These are phyloP conservation scores for Apistogramma diplotaenia DNA, from an alignment of 2,113 vertebrate genomes.

Conservation along the genomic window DNA sequence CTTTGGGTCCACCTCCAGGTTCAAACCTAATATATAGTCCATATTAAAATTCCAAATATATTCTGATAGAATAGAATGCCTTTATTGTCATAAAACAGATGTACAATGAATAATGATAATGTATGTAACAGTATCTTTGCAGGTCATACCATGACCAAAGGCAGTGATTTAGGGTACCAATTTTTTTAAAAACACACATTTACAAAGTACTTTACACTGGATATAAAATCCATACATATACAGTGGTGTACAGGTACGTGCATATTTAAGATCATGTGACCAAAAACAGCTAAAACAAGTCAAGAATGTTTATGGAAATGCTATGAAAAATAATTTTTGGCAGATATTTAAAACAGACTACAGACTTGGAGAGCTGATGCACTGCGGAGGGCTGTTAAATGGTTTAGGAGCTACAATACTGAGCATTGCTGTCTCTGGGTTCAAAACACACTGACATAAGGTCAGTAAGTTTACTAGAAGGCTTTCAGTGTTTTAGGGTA, in stretches of 20 bases:
- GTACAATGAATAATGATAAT: too few species aligned
- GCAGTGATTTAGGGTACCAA: too few species aligned
- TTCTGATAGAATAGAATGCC: too few species aligned
- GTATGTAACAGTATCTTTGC: rapidly evolving
- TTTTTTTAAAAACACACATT: background rate
- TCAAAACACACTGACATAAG: background rate
- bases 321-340: too few species aligned
- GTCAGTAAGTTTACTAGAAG: background rate
- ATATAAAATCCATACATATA: too few species aligned
- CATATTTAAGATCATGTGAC: background rate
- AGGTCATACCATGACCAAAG: background rate
- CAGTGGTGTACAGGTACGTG: too few species aligned
- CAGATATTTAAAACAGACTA: background rate
- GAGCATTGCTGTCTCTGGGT: background rate
- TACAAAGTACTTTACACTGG: background rate
- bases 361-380: background rate
- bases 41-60: too few species aligned
- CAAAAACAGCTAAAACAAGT: too few species aligned
- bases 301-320: too few species aligned
- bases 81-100: too few species aligned
- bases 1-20: background rate
- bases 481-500: background rate
- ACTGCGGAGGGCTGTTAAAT: background rate
- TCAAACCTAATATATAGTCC: rapidly evolving
- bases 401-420: background rate